Evolutionary conservation across 2,888 invertebrate genomes (phyloP), one percentile per base, ranked within the genome.

Genomic region (Thymelicus acteon): DNA sequence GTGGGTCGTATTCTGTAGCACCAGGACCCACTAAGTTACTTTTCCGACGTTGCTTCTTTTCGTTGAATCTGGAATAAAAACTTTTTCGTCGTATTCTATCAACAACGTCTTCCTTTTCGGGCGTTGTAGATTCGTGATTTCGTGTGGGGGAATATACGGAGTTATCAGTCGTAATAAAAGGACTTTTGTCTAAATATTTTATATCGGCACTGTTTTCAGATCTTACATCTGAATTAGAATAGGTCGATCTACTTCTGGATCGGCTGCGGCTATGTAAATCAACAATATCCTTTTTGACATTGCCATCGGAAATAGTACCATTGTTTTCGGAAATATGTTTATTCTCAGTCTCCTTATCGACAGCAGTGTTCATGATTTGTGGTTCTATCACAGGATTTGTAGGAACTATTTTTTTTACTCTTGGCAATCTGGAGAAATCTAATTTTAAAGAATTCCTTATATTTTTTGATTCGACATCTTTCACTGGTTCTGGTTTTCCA

Each of bases 31-130:
- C 95, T 75, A 96, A 89, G 78, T 94, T 96, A 79, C 96, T 96
- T 80, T 96, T 96, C 75, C 96, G 94, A 72, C 95, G 94, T 75
- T 95, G 95, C 80, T 97, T 97, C 84, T 97, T 96, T 82, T 98
- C 97, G 84, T 98, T 98, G 85, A 98, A 98, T 77, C 98, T 94
- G 13, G 97, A 96, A 84, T 98, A 98, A 89, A 97, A 98, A 85
- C 98, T 98, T 85, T 98, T 97, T 47, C 98, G 95, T 77, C 97
- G 95, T 79, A 98, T 98, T 79, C 98, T 95, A 82, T 98, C 98
- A 66, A 96, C 96, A 57, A 98, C 96, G 72, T 97, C 97, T 82
- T 97, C 97, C 74, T 89, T 89, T 73, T 96, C 94, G 12, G 94
- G 93, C 12, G 92, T 87, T 44, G 86, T 86, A 37, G 92, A 84